A percentile compares a stretch with the other conserved stretches of the same genome.
Conservation (phyloP, 2,113 vertebrate species). For the Anser cygnoides region DNA sequence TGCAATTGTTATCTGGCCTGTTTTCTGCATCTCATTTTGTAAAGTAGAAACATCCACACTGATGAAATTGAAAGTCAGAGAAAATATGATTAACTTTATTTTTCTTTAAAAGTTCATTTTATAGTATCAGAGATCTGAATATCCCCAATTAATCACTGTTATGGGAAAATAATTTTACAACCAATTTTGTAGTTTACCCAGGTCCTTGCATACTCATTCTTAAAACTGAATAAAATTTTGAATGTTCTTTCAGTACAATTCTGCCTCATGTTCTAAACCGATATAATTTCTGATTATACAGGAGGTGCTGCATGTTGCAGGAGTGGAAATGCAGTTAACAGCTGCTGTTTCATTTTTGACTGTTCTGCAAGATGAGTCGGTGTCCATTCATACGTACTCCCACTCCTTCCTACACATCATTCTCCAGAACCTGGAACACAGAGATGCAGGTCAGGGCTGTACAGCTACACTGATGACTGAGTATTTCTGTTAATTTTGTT, state of each 20-base stretch:
- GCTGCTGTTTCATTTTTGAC: constrained; percentile 91
- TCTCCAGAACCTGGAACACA: constrained; percentile 90
- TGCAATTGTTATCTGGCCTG: not conserved
- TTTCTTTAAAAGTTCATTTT: not conserved
- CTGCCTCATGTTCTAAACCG: not conserved
- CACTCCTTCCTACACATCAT: constrained; percentile 92
- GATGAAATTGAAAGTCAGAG: not conserved
- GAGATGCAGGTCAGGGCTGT: constrained; percentile 82
- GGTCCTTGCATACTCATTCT: not conserved
- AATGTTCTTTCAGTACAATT: not conserved
- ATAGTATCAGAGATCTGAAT: not conserved
- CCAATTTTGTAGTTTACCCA: not conserved
- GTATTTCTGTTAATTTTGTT: not conserved
- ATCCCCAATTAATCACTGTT: not conserved
- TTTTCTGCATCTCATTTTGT: not conserved
- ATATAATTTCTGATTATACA: constrained; percentile 70
- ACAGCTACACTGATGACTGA: not conserved
- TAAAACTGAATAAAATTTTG: not conserved
- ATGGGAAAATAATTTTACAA: not conserved
- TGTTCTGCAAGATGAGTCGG: constrained; percentile 91
- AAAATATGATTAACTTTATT: not conserved
- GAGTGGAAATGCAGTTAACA: constrained; percentile 90
- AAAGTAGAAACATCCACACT: not conserved
- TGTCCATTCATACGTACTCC: constrained; percentile 90
- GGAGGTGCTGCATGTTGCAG: constrained; percentile 88